These are phyloP conservation scores for Gobio occitaniae DNA, from an alignment of 2,797 vertebrate genomes.

Conservation along the genomic window DNA sequence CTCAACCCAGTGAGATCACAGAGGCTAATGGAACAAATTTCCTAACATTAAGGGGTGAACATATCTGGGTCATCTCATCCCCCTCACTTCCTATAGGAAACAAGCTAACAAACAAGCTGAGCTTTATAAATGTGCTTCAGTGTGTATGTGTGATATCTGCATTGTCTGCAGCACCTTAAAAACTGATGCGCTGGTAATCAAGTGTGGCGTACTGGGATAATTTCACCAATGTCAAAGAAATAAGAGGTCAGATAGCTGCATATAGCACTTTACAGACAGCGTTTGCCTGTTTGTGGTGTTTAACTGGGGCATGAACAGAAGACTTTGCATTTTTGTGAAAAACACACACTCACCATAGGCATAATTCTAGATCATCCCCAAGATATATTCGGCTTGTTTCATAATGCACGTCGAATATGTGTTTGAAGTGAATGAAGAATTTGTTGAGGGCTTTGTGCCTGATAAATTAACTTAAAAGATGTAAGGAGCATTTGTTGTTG, in stretches of 20 bases:
- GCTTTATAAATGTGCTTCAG: constrained; percentile 17
- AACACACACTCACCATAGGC: not conserved
- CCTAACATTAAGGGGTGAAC: constrained; percentile 38
- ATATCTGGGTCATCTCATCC: constrained; percentile 41
- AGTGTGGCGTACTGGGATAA: constrained; percentile 5
- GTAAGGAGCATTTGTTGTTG: not conserved
- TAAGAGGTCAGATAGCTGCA: constrained; percentile 19
- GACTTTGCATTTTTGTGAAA: constrained; percentile 2
- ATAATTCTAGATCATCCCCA: not conserved
- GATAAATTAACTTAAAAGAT: not conserved
- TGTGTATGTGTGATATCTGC: not conserved
- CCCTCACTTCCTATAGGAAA: constrained; percentile 38
- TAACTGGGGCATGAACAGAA: constrained; percentile 23
- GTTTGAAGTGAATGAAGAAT: constrained; percentile 15
- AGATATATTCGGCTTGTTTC: not conserved
- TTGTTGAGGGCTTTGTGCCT: not conserved
- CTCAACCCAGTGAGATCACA: constrained; percentile 38
- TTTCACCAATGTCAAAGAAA: not conserved
- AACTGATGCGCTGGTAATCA: constrained; percentile 19
- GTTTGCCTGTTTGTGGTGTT: constrained; percentile 16
- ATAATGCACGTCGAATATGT: not conserved
- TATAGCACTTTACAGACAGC: not conserved
- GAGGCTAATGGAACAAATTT: constrained; percentile 57
- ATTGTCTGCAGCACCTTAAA: constrained; percentile 1
- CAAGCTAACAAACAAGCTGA: constrained; percentile 22